Conservation (phyloP, 2,888 invertebrate species). For the Isoperla grammatica region DNA sequence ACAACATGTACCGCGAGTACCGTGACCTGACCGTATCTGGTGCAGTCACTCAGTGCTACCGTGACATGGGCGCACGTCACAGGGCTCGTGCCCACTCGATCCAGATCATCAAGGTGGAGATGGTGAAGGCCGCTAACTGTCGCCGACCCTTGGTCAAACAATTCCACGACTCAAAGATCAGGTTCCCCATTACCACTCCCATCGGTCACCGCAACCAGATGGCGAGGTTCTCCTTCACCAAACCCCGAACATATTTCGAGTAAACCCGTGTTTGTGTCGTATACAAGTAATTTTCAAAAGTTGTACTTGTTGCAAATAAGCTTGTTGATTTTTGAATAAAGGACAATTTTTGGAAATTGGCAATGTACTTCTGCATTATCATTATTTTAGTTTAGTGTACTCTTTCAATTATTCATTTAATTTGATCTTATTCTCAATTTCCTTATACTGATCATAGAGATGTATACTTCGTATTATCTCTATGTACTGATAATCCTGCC, state of each 20-base stretch:
- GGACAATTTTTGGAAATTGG: conserved; percentile 7
- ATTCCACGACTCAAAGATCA: conserved; percentile 95
- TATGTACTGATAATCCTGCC: no score
- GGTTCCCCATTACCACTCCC: conserved; percentile 93
- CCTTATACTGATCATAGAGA: no score
- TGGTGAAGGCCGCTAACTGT: conserved; percentile 82
- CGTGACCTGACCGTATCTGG: conserved; percentile 92
- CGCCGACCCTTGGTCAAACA: conserved; percentile 94
- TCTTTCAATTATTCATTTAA: no score
- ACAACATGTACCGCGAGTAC: conserved; percentile 99
- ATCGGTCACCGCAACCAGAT: conserved; percentile 78
- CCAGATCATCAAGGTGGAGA: conserved; percentile 70
- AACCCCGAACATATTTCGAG: conserved; percentile 74
- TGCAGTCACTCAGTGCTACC: conserved; percentile 96
- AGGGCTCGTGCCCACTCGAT: conserved; percentile 97
- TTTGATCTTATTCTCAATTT: no score
- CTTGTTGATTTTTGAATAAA: conserved; percentile 7
- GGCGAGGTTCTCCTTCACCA: conserved; percentile 76
- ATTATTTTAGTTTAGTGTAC: no score
- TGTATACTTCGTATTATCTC: no score
- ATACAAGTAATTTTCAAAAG: background rate
- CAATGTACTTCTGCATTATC: background rate
- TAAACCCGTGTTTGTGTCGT: conserved; percentile 38
- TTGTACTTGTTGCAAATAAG: background rate
- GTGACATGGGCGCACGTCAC: conserved; percentile 98